Percentiles rank a stretch among this genome's conserved stretches.
These are phyloP conservation scores for Notechis scutatus DNA, from an alignment of 2,113 vertebrate genomes.

Conservation along the genomic window DNA sequence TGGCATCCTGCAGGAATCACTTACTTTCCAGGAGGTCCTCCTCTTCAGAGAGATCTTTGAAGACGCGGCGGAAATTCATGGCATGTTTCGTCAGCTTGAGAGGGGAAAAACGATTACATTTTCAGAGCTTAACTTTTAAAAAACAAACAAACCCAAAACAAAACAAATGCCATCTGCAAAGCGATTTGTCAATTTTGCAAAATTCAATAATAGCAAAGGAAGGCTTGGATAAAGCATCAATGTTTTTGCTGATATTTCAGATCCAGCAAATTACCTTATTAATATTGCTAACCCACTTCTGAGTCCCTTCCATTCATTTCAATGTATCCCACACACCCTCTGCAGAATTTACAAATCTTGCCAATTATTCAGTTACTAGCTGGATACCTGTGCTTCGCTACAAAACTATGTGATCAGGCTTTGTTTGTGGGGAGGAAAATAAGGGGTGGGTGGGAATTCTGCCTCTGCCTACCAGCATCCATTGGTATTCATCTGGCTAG, in stretches of 20 bases:
- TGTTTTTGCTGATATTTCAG: neutral
- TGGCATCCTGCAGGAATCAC: neutral
- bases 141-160: neutral
- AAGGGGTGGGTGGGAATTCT: too few relatives aligned
- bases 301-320: neutral
- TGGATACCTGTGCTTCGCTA: too few relatives aligned
- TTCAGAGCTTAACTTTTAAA: too few relatives aligned
- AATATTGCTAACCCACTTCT: neutral
- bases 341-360: neutral
- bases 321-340: neutral
- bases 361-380: neutral
- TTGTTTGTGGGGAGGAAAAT: too few relatives aligned
- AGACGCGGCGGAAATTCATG: conserved; percentile 79
- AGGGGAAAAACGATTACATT: neutral
- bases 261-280: neutral
- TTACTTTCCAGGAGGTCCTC: conserved; percentile 77
- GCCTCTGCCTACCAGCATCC: too few relatives aligned
- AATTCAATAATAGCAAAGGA: neutral
- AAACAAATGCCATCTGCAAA: neutral
- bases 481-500: too few relatives aligned
- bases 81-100: conserved; percentile 63
- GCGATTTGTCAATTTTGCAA: neutral
- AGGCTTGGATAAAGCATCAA: neutral
- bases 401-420: too few relatives aligned
- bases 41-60: conserved; percentile 69